phyloP scores from a whole-genome alignment of 2,888 invertebrate species.

The Leptodirus hochenwartii region DNA sequence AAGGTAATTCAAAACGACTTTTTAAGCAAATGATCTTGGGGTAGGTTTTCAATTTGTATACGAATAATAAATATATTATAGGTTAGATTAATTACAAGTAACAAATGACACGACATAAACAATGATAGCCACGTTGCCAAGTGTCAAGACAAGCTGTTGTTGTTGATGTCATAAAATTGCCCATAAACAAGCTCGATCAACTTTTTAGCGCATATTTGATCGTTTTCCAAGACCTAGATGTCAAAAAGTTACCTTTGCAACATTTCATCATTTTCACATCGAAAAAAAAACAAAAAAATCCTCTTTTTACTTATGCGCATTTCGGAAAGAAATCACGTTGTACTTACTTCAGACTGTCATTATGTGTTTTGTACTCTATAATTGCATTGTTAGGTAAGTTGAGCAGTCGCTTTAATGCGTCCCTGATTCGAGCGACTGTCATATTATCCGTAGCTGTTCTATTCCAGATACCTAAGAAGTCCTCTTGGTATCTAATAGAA shows the following conservation, averaged over 20 bases:
- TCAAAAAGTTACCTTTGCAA: too few relatives aligned
- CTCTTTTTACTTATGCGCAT: constrained; percentile 1
- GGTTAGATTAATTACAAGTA: too few relatives aligned
- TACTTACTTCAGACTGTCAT: constrained; percentile 60
- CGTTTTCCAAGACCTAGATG: constrained; percentile 25
- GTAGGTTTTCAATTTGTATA: too few relatives aligned
- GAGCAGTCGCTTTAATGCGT: constrained; percentile 84
- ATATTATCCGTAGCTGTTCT: constrained; percentile 79
- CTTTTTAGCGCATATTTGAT: constrained; percentile 22
- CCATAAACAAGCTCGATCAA: constrained; percentile 19
- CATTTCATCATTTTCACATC: neutral
- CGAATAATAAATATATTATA: too few relatives aligned
- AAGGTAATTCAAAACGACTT: too few relatives aligned
- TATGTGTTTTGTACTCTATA: constrained; percentile 86
- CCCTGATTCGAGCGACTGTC: constrained; percentile 81
- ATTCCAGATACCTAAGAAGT: constrained; percentile 94
- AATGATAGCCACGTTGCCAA: too few relatives aligned
- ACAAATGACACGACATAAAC: too few relatives aligned
- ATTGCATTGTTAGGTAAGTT: constrained; percentile 84
- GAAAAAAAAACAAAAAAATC: constrained; percentile 7
- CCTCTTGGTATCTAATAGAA: constrained; percentile 89
- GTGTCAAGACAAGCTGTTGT: too few relatives aligned
- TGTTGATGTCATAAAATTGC: too few relatives aligned
- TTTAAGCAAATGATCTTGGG: too few relatives aligned
- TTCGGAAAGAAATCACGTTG: constrained; percentile 4